A percentile compares a stretch with the other conserved stretches of the same genome.
Evolutionary conservation across 2,797 vertebrate genomes (phyloP).

Genomic region (Acanthis flammea): DNA sequence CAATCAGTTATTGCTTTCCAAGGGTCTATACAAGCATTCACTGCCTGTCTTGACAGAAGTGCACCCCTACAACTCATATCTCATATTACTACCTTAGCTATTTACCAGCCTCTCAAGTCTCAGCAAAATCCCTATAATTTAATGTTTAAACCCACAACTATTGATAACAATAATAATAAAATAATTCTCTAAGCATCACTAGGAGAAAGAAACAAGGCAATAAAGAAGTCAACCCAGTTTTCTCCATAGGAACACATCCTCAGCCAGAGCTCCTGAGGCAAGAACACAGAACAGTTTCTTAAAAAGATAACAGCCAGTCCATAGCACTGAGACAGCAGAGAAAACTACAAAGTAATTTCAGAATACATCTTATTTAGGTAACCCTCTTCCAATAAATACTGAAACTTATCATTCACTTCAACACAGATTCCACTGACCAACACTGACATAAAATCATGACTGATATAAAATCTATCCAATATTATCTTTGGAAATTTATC

Average conservation of each 20-base stretch:
- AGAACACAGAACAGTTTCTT: not conserved
- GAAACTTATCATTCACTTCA: not conserved
- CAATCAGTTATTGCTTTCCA: not conserved
- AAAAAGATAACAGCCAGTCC: not conserved
- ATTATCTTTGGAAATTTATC: not conserved
- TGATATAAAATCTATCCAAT: not conserved
- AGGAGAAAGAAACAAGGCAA: not conserved
- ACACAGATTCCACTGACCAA: not conserved
- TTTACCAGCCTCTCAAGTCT: not conserved
- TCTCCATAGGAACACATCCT: not conserved
- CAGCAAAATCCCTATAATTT: conserved; percentile 33
- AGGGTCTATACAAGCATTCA: no score
- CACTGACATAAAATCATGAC: not conserved
- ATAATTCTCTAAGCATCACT: not conserved
- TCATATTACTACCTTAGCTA: not conserved
- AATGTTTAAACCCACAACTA: conserved; percentile 8
- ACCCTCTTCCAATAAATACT: not conserved
- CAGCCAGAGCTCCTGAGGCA: not conserved
- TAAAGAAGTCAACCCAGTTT: not conserved
- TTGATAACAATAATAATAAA: not conserved
- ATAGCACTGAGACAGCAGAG: not conserved
- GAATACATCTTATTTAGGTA: not conserved
- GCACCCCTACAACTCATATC: not conserved
- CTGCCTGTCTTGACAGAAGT: rapidly evolving
- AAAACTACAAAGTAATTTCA: not conserved